Percentiles rank a stretch among this genome's conserved stretches.
Conservation (phyloP, 2,797 vertebrate species). For the Eurystomus glaucurus region DNA sequence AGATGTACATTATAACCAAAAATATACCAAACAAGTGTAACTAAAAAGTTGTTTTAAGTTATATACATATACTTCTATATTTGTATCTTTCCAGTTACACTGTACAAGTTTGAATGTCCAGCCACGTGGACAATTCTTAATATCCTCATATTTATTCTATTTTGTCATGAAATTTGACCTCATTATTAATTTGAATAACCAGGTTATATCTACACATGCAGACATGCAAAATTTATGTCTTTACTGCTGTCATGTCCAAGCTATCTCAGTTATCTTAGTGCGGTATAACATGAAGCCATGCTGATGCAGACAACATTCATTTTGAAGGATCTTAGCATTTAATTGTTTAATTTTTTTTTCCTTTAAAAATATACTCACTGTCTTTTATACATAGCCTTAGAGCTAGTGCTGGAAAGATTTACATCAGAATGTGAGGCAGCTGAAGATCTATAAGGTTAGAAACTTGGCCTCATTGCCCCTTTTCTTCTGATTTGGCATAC, state of each 20-base stretch:
- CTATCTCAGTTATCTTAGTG: not conserved
- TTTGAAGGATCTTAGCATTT: not conserved
- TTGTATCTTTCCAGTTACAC: rapidly evolving
- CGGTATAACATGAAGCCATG: not conserved
- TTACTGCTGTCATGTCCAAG: not conserved
- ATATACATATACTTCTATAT: not conserved
- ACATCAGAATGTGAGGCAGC: not conserved
- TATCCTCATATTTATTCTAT: not conserved
- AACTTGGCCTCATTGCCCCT: rapidly evolving
- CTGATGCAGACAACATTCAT: not conserved
- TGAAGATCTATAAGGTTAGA: not conserved
- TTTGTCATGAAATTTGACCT: not conserved
- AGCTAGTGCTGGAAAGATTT: not conserved
- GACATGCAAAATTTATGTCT: not conserved
- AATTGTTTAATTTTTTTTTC: rapidly evolving
- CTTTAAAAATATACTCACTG: not conserved
- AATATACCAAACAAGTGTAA: not conserved
- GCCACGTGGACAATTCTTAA: not conserved
- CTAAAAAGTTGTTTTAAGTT: not conserved
- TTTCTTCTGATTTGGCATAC: not conserved
- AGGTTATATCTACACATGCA: not conserved
- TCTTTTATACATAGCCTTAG: not conserved
- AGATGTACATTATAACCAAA: not conserved
- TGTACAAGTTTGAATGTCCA: not conserved
- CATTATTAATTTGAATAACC: not conserved